Percentiles rank a stretch among this genome's conserved stretches.
These are phyloP conservation scores for Acromyrmex heyeri DNA, from an alignment of 1,140 invertebrate species.

Conservation along the genomic window DNA sequence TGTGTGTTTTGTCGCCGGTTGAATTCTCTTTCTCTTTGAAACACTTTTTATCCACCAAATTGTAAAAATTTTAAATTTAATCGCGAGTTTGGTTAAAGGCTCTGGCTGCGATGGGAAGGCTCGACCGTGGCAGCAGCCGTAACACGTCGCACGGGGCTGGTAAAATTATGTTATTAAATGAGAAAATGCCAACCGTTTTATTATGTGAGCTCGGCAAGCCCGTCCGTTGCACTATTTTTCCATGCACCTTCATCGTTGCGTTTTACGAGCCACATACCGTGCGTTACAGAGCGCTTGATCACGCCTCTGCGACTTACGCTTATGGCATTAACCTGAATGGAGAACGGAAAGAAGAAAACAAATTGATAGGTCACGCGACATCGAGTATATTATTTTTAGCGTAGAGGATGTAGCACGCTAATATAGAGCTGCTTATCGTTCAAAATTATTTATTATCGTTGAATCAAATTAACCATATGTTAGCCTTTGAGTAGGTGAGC, in stretches of 20 bases:
- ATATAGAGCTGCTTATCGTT: neutral
- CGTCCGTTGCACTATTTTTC: conserved; percentile 61
- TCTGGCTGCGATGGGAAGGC: neutral
- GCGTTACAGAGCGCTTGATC: conserved; percentile 53
- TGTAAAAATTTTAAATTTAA: conserved; percentile 15
- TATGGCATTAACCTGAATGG: conserved; percentile 20
- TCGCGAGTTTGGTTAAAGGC: neutral
- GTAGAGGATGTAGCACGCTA: neutral
- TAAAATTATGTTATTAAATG: conserved; percentile 66
- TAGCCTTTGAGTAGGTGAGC: no score
- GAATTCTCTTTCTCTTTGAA: neutral
- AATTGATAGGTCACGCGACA: conserved; percentile 39
- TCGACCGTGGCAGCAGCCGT: conserved; percentile 34
- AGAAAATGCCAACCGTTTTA: conserved; percentile 68
- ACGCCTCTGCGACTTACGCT: conserved; percentile 29
- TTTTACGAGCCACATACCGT: conserved; percentile 55
- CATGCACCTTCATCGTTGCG: conserved; percentile 45
- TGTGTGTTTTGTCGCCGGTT: neutral
- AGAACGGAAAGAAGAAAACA: conserved; percentile 12
- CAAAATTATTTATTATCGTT: conserved; percentile 6
- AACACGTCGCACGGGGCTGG: neutral
- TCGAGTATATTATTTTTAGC: conserved; percentile 2
- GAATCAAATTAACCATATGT: neutral
- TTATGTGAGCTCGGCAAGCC: conserved; percentile 57
- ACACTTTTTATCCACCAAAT: neutral